Conservation (phyloP, 2,888 invertebrate genomes). For the Ctenicera cuprea region DNA sequence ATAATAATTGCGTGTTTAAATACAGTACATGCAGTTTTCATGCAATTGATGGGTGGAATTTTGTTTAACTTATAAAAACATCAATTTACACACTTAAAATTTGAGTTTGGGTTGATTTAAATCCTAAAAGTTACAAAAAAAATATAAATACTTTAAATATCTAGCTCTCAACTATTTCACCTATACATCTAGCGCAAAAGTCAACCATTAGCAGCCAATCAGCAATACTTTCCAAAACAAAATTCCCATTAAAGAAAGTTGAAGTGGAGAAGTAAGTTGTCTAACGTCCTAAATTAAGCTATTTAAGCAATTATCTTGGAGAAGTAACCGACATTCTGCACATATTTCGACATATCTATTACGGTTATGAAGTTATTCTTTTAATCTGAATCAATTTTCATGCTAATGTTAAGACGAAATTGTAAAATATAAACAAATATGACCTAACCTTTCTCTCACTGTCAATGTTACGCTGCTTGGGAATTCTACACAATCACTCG, state of each 20-base stretch:
- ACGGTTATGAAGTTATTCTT: too few relatives aligned
- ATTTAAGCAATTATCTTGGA: too few relatives aligned
- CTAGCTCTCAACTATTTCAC: neutral
- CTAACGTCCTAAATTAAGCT: neutral
- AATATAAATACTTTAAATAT: too few relatives aligned
- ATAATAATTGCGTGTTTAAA: constrained; percentile 4
- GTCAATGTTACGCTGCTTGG: neutral
- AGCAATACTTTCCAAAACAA: constrained; percentile 9
- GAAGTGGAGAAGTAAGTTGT: neutral
- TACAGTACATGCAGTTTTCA: neutral
- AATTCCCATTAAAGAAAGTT: constrained; percentile 12
- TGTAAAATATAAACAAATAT: constrained; percentile 6
- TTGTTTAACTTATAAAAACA: too few relatives aligned
- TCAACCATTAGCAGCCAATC: neutral
- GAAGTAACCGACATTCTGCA: neutral
- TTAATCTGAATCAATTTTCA: too few relatives aligned
- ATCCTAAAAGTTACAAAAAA: too few relatives aligned
- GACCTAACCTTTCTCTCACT: constrained; percentile 23
- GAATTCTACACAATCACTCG: neutral
- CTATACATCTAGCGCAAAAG: neutral
- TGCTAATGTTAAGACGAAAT: too few relatives aligned
- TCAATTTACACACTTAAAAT: too few relatives aligned
- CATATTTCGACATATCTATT: neutral
- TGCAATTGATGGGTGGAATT: neutral
- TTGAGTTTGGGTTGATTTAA: too few relatives aligned